These are phyloP conservation scores for Lycaon pictus DNA, from an alignment of 2,113 vertebrate species.

Conservation along the genomic window DNA sequence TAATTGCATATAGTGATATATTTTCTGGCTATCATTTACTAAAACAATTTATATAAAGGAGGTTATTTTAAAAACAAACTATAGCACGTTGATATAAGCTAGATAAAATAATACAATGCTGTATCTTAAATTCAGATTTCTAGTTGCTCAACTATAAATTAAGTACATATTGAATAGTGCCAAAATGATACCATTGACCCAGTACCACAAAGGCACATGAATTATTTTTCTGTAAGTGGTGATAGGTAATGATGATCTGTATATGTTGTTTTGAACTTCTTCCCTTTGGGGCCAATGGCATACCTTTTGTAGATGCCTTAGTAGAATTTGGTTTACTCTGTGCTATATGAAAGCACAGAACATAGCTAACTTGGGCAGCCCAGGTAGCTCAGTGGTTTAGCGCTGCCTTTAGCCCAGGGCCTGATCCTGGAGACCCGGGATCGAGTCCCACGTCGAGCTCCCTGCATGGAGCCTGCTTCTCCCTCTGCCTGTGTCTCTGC, in stretches of 20 bases:
- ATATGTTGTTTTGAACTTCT: not conserved
- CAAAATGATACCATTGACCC: not conserved
- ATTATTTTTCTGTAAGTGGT: not conserved
- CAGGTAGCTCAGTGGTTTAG: too few relatives aligned
- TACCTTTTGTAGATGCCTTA: not conserved
- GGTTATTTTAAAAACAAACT: not conserved
- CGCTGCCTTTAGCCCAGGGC: too few relatives aligned
- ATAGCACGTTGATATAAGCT: not conserved
- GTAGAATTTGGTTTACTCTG: not conserved
- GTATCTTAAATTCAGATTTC: slow-evolving; percentile 50
- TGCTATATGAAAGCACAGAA: not conserved
- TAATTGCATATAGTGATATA: not conserved
- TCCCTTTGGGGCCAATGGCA: not conserved
- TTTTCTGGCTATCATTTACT: not conserved
- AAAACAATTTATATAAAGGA: not conserved
- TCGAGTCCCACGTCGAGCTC: too few relatives aligned
- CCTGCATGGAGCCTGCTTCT: too few relatives aligned
- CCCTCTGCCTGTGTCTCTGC: too few relatives aligned
- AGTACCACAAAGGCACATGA: not conserved
- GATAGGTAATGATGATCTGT: not conserved
- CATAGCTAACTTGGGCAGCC: not conserved
- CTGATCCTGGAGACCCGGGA: too few relatives aligned
- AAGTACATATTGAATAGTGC: not conserved
- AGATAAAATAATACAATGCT: not conserved
- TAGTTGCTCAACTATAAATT: not conserved